Percentiles rank a stretch among this genome's conserved stretches.
phyloP scores from a whole-genome alignment of 1,140 invertebrate genomes.

The honey bee (Apis mellifera) region Amel_HAv3.1 CM009931.2:9071501-9072000 shows the following conservation, averaged over 20 bases:
- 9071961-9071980: conserved; percentile 2
- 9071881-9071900: neutral
- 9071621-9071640: neutral
- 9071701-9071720: neutral
- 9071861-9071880: neutral
- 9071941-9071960: neutral
- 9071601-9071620: neutral
- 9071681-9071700: neutral
- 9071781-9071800: neutral
- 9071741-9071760: neutral
- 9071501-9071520: conserved; percentile 2
- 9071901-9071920: conserved; percentile 25
- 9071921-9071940: neutral
- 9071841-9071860: neutral
- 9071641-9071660: conserved; percentile 22
- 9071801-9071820: neutral
- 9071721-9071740: conserved; percentile 1
- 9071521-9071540: neutral
- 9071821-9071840: neutral
- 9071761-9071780: neutral
- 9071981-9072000: neutral
- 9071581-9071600: conserved; percentile 1
- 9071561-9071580: neutral
- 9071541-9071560: neutral
- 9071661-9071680: neutral